Evolutionary conservation across 2,888 invertebrate genomes (phyloP).

Genomic region (Drosophila fungiperda): DNA sequence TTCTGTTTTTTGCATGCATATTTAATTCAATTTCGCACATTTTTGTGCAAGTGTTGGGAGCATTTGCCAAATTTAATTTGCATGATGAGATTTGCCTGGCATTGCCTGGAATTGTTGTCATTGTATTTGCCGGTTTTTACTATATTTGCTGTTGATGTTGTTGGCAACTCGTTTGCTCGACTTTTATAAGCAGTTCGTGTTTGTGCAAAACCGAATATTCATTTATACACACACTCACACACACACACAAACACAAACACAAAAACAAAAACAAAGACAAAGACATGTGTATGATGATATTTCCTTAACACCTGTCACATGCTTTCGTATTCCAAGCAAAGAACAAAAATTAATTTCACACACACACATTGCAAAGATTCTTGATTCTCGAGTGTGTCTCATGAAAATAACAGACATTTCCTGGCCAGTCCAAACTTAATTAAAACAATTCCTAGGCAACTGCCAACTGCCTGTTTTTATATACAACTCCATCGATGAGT

Average conservation of each 20-base stretch:
- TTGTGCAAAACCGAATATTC: conserved; percentile 69
- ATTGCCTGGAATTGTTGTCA: conserved; percentile 34
- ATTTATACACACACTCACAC: conserved; percentile 45
- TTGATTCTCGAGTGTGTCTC: conserved; percentile 37
- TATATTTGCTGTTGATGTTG: conserved; percentile 29
- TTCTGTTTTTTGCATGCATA: conserved; percentile 68
- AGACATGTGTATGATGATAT: conserved; percentile 31
- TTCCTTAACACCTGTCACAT: conserved; percentile 63
- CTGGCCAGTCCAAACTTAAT: conserved; percentile 40
- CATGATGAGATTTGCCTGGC: conserved; percentile 76
- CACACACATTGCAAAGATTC: conserved; percentile 24
- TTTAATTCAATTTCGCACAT: conserved; percentile 79
- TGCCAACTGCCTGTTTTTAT: neutral
- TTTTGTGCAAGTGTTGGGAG: conserved; percentile 75
- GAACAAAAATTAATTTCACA: conserved; percentile 48
- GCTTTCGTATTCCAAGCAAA: conserved; percentile 12
- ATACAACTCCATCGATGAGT: conserved; percentile 19
- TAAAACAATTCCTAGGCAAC: conserved; percentile 37
- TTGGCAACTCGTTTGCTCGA: conserved; percentile 72
- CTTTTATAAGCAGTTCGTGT: conserved; percentile 67
- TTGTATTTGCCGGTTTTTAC: conserved; percentile 10
- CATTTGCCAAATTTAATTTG: conserved; percentile 76
- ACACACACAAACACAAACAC: conserved; percentile 4
- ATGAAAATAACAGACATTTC: conserved; percentile 46
- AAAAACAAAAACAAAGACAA: neutral